A percentile compares a stretch with the other conserved stretches of the same genome.
phyloP scores from a whole-genome alignment of 2,797 vertebrate genomes.

The Artibeus lituratus region DNA sequence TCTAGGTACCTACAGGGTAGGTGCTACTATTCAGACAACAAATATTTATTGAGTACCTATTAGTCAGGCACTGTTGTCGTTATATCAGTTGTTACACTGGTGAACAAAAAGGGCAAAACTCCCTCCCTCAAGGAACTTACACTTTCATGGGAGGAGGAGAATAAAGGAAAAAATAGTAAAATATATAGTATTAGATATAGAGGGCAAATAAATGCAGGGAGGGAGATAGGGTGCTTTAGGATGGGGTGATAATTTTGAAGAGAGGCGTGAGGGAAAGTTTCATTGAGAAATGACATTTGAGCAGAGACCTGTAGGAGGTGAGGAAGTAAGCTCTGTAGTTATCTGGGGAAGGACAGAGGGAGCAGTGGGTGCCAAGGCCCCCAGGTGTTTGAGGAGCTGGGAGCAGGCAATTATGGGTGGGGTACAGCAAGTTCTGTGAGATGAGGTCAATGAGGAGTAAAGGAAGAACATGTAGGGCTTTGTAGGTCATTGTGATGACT shows the following conservation, averaged over 20 bases:
- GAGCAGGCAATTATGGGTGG: neutral
- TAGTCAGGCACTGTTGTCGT: neutral
- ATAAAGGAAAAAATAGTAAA: neutral
- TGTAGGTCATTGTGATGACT: neutral
- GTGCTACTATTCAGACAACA: neutral
- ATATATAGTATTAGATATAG: neutral
- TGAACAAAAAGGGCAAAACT: neutral
- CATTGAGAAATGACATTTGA: neutral
- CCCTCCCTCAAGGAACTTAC: neutral
- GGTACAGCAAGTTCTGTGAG: neutral
- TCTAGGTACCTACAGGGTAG: neutral
- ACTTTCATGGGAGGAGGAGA: neutral
- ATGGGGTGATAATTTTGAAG: neutral
- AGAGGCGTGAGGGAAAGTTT: neutral
- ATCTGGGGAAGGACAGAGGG: neutral
- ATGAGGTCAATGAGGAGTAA: neutral
- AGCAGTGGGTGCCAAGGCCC: neutral
- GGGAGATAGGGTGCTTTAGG: neutral
- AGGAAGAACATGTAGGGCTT: neutral
- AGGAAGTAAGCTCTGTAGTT: neutral
- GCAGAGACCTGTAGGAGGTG: neutral
- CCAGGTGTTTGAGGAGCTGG: neutral
- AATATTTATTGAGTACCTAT: neutral
- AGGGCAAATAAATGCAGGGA: neutral
- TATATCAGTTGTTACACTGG: neutral